These are phyloP conservation scores for Griposia aprilina DNA, from an alignment of 2,888 invertebrate species.

Conservation along the genomic window DNA sequence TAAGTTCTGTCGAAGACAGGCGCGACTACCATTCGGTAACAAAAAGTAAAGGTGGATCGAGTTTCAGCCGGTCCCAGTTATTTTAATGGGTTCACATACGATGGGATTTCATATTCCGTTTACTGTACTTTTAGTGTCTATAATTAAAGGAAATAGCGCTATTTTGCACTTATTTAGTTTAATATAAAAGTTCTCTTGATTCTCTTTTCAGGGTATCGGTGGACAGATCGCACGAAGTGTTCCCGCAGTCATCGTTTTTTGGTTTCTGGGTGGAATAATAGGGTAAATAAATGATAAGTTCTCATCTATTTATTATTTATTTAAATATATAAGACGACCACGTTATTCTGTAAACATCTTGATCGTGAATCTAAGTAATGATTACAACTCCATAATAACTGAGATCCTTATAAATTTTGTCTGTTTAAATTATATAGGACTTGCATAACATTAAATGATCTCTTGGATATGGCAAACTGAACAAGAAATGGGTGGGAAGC, in stretches of 20 bases:
- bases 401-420: slow-evolving; percentile 28
- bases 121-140: slow-evolving; percentile 49
- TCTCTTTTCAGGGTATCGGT: slow-evolving; percentile 2
- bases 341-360: slow-evolving; percentile 20
- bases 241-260: background rate
- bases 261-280: background rate
- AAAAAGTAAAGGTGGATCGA: slow-evolving; percentile 70
- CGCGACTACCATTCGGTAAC: slow-evolving; percentile 65
- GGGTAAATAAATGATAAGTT: background rate
- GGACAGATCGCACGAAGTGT: slow-evolving; percentile 11
- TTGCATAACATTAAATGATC: slow-evolving; percentile 13
- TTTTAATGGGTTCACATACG: slow-evolving; percentile 70
- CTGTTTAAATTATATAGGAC: slow-evolving; percentile 27
- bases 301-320: background rate
- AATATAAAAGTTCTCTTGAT: slow-evolving; percentile 8
- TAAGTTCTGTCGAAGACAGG: slow-evolving; percentile 68
- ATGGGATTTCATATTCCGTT: slow-evolving; percentile 58
- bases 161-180: slow-evolving; percentile 38
- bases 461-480: slow-evolving; percentile 43
- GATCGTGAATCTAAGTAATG: slow-evolving; percentile 14
- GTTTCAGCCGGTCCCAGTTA: slow-evolving; percentile 68
- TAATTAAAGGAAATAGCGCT: slow-evolving; percentile 37
- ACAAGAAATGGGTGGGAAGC: slow-evolving; percentile 59
- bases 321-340: background rate
- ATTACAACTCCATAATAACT: slow-evolving; percentile 13